Conservation (phyloP, 2,888 invertebrate species). For the Punctoribates punctum region DNA sequence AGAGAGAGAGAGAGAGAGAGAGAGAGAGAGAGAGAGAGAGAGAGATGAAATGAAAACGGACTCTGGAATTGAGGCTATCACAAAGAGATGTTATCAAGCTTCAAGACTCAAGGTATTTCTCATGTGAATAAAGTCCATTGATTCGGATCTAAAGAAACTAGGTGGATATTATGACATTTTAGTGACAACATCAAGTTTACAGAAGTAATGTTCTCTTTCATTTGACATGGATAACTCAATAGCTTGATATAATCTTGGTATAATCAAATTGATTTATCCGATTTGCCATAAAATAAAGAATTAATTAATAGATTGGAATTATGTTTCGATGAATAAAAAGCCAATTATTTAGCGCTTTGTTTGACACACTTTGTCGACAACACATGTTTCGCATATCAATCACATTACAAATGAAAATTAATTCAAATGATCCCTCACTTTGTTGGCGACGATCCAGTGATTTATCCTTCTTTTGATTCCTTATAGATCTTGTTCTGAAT, state of each 20-base stretch:
- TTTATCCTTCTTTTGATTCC: neutral
- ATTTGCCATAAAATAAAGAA: no score
- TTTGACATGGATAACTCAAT: no score
- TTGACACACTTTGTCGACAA: neutral
- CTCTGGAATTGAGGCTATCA: conserved; percentile 22
- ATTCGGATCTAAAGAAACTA: no score
- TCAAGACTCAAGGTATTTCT: no score
- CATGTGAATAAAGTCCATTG: no score
- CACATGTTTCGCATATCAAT: conserved; percentile 13
- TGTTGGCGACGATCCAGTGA: neutral
- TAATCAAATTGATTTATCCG: neutral
- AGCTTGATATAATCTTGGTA: no score
- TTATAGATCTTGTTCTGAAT: no score
- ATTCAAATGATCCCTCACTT: neutral
- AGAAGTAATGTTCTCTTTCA: no score
- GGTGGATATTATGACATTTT: no score
- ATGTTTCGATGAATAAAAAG: neutral
- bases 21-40: neutral
- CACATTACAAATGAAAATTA: neutral
- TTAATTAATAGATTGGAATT: no score
- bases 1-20: neutral
- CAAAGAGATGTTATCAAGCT: no score
- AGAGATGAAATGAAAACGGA: conserved; percentile 14
- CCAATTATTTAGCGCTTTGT: neutral
- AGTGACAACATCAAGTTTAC: no score